Base-by-base conservation (phyloP, 2,797 vertebrate genomes). In the Forpus xanthops region DNA sequence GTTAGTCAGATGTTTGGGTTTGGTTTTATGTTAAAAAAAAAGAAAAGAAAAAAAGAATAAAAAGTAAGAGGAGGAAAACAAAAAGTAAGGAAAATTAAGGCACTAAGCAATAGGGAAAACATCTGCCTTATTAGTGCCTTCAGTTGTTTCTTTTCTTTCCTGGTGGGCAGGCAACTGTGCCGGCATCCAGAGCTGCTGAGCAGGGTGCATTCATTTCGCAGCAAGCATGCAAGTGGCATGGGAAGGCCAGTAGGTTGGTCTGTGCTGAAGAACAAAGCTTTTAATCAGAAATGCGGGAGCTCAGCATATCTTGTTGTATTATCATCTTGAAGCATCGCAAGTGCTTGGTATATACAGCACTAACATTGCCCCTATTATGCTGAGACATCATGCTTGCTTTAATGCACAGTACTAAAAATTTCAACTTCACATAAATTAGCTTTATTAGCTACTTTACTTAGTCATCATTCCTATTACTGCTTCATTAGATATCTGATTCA, bases 371-470 rank as follows among this genome's bases (percentile, higher is more conserved):
- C 71, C 58, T 71, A 55, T 73, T 94, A 75, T 87, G 94, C 93
- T 96, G 89, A 96, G 88, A 89, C 91, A 96, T 94, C 94, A 92
- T 84, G 77, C 85, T 93, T 96, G 60, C 89, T 96, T 97, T 97
- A 96, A 88, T 84, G 39, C 91, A 95, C 37, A 67, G 76, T 96
- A 95, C 64, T 94, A 95, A 97, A 96, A 89, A 91, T 91, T 91
- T 96, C 89, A 82, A 62, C 90, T 94, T 96, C 93, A 75, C 77
- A 80, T 97, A 92, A 88, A 94, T 93, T 97, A 94, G 31, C 90
- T 96, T 97, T 96, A 94, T 96, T 91, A 78, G 85, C 62, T 89
- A 77, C 94, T 97, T 97, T 92, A 94, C 94, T 97, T 96, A 89
- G 91, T 94, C 95, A 95, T 96, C 84, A 88, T 92, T 97, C 82